Base-by-base conservation (phyloP, 2,797 vertebrate genomes). In the Atherinosoma microstoma region DNA sequence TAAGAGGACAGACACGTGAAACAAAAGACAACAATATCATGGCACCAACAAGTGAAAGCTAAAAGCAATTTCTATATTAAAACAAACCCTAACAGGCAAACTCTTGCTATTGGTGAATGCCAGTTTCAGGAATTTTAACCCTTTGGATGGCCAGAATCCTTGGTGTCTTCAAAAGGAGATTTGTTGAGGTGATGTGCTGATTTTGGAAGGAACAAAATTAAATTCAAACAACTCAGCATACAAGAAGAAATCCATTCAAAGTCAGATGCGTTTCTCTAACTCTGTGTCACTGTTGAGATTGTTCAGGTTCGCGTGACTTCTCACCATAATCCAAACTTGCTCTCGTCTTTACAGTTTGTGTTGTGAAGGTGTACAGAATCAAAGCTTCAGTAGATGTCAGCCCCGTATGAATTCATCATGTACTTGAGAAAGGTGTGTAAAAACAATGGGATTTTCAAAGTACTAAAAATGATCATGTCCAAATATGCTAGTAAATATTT, bases 1-100 rank as follows among this genome's bases (percentile, higher is more conserved):
- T 94, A 94, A 94, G 94, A 95, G 94, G 94, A 95, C 91, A 95
- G 87, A 95, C 90, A 94, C 89, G 91, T 94, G 89, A 94, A 94
- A 94, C 91, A 93, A 90, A 90, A 90, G 76, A 89, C 85, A 93
- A 80, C 82, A 84, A 87, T 61, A 88, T 75, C 85, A 90, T 64
- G 79, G 82, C 56, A 87, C 81, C 76, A 91, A 83, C 82, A 92
- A 68, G 84, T 87, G 91, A 70, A 85, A 71, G 83, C 73, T 89
- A 76, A 69, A 75, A 81, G 58, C 66, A 78, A 24, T 70, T 53
- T 64, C 53, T 79, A 78, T 24, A 45, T 70, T 40, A 47, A 63
- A 84, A 79, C 24, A 77, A 60, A 81, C 57, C 78, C 58, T 58
- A 49, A 87, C 38, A 67, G 71, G 76, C 63, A 64, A 75, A 59